These are phyloP conservation scores for Ectemnius continuus DNA, from an alignment of 2,888 invertebrate genomes.

Conservation along the genomic window DNA sequence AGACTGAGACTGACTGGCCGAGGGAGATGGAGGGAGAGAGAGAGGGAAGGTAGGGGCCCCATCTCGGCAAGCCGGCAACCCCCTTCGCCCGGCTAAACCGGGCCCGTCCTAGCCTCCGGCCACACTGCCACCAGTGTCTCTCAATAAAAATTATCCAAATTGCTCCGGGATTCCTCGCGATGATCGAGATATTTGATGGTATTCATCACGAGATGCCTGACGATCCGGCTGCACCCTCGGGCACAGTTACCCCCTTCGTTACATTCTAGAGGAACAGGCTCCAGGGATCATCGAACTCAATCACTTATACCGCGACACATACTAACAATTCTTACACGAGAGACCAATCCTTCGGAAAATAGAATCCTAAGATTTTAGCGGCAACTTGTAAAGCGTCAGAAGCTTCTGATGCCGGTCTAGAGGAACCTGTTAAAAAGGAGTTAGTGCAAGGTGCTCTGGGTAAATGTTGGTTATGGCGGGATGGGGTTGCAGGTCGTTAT, in stretches of 20 bases:
- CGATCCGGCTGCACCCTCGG: constrained; percentile 4
- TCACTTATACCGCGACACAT: not conserved
- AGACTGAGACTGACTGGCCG: constrained; percentile 21
- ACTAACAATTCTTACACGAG: too few species aligned
- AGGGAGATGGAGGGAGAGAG: constrained; percentile 41
- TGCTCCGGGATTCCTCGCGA: constrained; percentile 42
- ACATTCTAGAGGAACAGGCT: not conserved
- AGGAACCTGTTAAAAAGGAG: constrained; percentile 48
- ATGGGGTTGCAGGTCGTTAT: constrained; percentile 65
- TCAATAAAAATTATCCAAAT: constrained; percentile 59
- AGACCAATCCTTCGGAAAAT: not conserved
- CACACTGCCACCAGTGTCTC: constrained; percentile 57
- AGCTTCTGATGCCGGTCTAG: constrained; percentile 23
- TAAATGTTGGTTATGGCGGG: constrained; percentile 65
- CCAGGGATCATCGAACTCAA: not conserved
- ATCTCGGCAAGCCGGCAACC: constrained; percentile 46
- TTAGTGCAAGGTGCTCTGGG: constrained; percentile 60
- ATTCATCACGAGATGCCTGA: constrained; percentile 6
- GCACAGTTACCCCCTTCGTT: not conserved
- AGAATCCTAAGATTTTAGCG: not conserved
- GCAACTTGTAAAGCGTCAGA: not conserved
- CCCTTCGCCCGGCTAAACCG: constrained; percentile 53
- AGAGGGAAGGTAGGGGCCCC: constrained; percentile 29
- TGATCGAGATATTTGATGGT: constrained; percentile 23
- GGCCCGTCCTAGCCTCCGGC: constrained; percentile 49